Base-by-base conservation (phyloP, 1,140 invertebrate species). In the Drosophila oshimai region DNA sequence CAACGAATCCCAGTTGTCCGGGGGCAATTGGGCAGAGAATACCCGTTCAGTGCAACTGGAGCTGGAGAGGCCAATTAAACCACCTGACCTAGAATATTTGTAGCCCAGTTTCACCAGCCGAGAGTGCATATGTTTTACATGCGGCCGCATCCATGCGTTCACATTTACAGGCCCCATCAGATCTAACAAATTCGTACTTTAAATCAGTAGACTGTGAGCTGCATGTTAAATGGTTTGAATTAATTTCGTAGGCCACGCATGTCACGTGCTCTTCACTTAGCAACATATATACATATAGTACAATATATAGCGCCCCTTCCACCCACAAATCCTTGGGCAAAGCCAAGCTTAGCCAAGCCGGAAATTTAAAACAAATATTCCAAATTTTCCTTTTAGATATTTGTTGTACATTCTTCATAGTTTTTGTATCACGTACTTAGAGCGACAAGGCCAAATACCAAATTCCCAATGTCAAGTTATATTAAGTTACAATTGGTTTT, bases 61-160 rank as follows among this genome's bases (percentile, higher is more conserved):
- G 24, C 39, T 55, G 41, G 65, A 71, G 47, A 45, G 57, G 53
- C 65, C 80, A 84, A 84, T 84, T 84, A 79, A 68, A 44, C 37
- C 74, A 72, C 61, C 51, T 84, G 80, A 84, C 79, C 79, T 78
- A 83, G 74, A 83, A 84, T 67, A 77, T 20, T 68, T 65, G 58
- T 74, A 83, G 73, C 78, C 78, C 69, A 83, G 74, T 77, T 83
- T 68, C 61, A 34, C 15, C 29, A 24, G 55, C 10, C 34, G 37
- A 29, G 34, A 58, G 64, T 57, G 42, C 28, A 44, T 17, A 28
- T 50, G 54, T 22, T 54, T 53, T 58, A 54, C 49, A 58, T 15
- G 55, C 28, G 45, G 5, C 20, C 22, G 6, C 53, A 53, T 34
- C n/a, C 31, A 18, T n/a, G n/a, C 37, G 6, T 54, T 5, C 34